phyloP scores from a whole-genome alignment of 2,888 invertebrate genomes.

The Ganaspis brasiliensis region DNA sequence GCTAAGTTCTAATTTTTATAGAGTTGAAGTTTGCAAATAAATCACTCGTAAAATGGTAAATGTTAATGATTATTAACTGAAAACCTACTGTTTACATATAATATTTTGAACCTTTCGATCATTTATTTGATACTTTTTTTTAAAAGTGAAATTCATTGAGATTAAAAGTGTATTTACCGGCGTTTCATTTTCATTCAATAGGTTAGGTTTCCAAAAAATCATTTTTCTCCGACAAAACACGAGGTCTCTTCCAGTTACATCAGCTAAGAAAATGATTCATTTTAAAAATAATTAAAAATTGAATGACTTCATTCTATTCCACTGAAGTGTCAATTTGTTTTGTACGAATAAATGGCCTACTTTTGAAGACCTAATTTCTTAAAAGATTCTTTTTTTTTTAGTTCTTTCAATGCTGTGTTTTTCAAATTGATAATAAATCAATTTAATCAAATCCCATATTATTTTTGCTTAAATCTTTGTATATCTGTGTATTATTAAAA shows the following conservation, averaged over 20 bases:
- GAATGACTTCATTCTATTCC: background rate
- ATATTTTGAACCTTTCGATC: conserved; percentile 4
- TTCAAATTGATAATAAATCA: too few species aligned
- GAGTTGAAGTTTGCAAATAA: conserved; percentile 61
- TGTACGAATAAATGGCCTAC: background rate
- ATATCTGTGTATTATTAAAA: background rate
- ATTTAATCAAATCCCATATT: too few species aligned
- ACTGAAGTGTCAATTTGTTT: conserved; percentile 10
- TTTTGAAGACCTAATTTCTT: conserved; percentile 2
- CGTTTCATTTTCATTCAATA: conserved; percentile 52
- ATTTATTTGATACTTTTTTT: conserved; percentile 34
- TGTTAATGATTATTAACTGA: conserved; percentile 68
- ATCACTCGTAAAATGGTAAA: conserved; percentile 76
- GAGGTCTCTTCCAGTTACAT: conserved; percentile 36
- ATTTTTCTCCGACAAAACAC: conserved; percentile 46
- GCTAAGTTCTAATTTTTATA: background rate
- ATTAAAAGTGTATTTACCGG: conserved; percentile 57
- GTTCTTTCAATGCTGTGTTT: background rate
- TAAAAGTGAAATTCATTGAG: conserved; percentile 20
- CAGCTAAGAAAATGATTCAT: conserved; percentile 12
- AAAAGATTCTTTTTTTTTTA: background rate
- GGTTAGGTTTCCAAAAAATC: conserved; percentile 65
- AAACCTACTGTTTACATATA: conserved; percentile 45
- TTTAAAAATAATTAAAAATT: background rate
- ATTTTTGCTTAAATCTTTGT: background rate